Percentiles rank a stretch among this genome's conserved stretches.
Evolutionary conservation across 2,797 vertebrate species (phyloP).

Genomic region (Artibeus jamaicensis): DNA sequence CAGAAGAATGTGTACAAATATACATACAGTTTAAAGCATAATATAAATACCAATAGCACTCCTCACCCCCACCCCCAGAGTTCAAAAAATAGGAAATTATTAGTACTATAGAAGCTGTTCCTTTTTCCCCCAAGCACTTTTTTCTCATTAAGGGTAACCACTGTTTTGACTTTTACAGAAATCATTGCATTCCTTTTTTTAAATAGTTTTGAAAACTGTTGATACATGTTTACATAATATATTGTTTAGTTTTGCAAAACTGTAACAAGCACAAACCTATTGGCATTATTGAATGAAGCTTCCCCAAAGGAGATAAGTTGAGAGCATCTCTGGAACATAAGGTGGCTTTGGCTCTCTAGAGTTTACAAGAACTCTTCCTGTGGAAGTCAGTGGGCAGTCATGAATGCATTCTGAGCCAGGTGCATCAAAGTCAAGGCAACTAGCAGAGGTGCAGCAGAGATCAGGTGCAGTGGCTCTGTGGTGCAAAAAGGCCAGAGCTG

Average conservation of each 20-base stretch:
- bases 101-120: not conserved
- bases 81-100: not conserved
- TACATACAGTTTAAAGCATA: not conserved
- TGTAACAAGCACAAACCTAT: not conserved
- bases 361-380: not conserved
- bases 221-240: not conserved
- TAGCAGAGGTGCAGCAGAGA: not conserved
- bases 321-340: not conserved
- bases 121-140: not conserved
- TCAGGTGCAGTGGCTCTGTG: not conserved
- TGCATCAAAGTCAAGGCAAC: not conserved
- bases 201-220: not conserved
- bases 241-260: not conserved
- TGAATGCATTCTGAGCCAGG: not conserved
- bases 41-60: not conserved
- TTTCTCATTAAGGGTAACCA: not conserved
- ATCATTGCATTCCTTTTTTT: not conserved
- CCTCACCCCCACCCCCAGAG: not conserved
- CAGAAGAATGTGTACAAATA: not conserved
- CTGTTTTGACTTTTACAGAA: not conserved
- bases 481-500: not conserved
- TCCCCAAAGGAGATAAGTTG: not conserved
- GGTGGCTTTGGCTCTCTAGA: not conserved
- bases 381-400: not conserved
- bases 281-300: not conserved